Evolutionary conservation across 2,113 vertebrate species (phyloP).

Genomic region (Actinemys pallida): DNA sequence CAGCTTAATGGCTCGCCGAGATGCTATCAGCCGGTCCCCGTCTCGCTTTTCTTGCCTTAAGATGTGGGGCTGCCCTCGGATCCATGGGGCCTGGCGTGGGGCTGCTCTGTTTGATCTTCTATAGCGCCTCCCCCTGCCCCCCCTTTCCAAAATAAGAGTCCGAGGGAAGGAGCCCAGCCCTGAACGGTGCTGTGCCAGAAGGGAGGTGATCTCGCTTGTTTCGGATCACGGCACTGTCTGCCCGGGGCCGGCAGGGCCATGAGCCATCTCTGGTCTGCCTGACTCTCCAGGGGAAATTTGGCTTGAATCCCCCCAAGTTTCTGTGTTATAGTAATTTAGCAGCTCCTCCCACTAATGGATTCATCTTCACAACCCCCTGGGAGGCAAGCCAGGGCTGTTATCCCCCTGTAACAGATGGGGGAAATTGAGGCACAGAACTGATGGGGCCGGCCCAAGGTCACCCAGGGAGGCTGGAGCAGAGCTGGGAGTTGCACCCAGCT

Average conservation of each 20-base stretch:
- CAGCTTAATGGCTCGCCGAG: conserved; percentile 66
- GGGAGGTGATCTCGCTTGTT: not conserved
- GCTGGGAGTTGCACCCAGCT: no score
- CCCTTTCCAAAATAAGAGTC: not conserved
- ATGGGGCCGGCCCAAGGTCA: not conserved
- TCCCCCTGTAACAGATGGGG: not conserved
- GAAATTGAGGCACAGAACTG: not conserved
- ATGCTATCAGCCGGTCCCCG: conserved; percentile 6
- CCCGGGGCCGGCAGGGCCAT: not conserved
- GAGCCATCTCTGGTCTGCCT: not conserved
- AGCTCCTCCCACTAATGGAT: not conserved
- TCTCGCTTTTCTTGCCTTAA: conserved; percentile 12
- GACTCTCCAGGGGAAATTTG: not conserved
- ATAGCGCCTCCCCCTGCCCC: not conserved
- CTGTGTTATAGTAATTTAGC: not conserved
- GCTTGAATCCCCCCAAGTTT: not conserved
- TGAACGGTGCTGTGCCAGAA: not conserved
- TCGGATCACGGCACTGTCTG: not conserved
- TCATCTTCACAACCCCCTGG: not conserved
- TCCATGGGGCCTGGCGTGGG: not conserved
- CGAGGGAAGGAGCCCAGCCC: not conserved
- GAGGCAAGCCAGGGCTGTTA: not conserved
- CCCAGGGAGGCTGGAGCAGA: not conserved
- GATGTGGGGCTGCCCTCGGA: not conserved
- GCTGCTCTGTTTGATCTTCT: not conserved